Evolutionary conservation across 1,140 invertebrate genomes (phyloP).

Genomic region (Caenorhabditis brenneri): DNA sequence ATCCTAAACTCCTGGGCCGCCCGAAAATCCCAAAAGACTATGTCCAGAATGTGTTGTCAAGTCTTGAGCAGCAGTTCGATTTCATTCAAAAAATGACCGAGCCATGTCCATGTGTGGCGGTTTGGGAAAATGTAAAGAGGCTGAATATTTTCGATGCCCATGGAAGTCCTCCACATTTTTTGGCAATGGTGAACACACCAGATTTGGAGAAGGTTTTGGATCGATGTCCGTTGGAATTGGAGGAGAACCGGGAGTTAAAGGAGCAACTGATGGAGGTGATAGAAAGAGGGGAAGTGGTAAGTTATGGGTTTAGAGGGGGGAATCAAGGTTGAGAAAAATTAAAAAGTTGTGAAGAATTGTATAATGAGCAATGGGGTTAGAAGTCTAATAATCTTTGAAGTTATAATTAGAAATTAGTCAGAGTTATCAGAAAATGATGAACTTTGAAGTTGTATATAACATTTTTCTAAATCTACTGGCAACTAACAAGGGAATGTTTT

Average conservation of each 20-base stretch:
- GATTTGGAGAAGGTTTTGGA: background rate
- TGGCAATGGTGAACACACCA: background rate
- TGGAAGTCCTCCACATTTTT: background rate
- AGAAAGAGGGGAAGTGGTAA: background rate
- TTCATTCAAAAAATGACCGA: background rate
- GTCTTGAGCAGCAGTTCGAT: background rate
- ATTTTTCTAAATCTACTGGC: too few relatives aligned
- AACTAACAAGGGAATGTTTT: too few relatives aligned
- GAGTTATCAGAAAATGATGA: too few relatives aligned
- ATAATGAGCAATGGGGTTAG: too few relatives aligned
- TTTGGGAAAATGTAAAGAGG: background rate
- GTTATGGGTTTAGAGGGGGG: too few relatives aligned
- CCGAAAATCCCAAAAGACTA: background rate
- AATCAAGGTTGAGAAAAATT: too few relatives aligned
- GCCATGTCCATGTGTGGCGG: background rate
- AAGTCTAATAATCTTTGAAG: too few relatives aligned
- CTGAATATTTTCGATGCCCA: background rate
- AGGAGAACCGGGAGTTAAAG: background rate
- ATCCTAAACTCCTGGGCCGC: too few relatives aligned
- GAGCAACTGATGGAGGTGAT: background rate
- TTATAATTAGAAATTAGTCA: too few relatives aligned
- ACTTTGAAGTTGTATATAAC: too few relatives aligned
- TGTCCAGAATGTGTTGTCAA: background rate
- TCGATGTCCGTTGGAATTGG: background rate
- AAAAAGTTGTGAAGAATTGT: too few relatives aligned